phyloP scores from a whole-genome alignment of 1,140 invertebrate species.

The Drosophila obscura region DNA sequence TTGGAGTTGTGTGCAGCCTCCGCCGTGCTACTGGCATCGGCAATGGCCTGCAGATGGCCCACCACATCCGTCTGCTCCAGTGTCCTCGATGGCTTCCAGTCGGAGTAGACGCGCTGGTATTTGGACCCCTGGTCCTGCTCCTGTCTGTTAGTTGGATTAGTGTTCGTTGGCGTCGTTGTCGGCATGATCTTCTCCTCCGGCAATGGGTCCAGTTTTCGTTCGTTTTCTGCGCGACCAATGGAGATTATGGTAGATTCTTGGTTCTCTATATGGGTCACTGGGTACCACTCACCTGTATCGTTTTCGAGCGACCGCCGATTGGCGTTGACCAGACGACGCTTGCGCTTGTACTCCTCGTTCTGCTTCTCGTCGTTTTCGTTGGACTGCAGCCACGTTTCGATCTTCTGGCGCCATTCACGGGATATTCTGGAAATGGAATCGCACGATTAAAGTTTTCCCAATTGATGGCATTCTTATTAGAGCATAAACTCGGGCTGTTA shows the following conservation, averaged over 20 bases:
- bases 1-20: conserved; percentile 84
- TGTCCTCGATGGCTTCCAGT: conserved; percentile 91
- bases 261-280: too few relatives aligned
- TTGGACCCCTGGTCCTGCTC: conserved; percentile 32
- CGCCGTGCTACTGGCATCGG: conserved; percentile 83
- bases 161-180: conserved; percentile 74
- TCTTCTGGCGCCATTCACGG: conserved; percentile 93
- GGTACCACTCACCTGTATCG: conserved; percentile 91
- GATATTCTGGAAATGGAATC: conserved; percentile 66
- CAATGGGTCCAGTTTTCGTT: conserved; percentile 89
- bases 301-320: conserved; percentile 91
- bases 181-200: conserved; percentile 86
- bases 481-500: too few relatives aligned
- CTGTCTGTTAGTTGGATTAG: conserved; percentile 51
- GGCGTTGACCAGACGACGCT: conserved; percentile 86
- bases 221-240: conserved; percentile 86
- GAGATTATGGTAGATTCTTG: background rate
- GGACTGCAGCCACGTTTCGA: conserved; percentile 94
- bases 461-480: background rate
- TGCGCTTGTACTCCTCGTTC: conserved; percentile 87
- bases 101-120: conserved; percentile 88
- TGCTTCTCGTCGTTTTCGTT: conserved; percentile 93
- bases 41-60: conserved; percentile 92
- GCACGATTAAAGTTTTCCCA: background rate
- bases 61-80: conserved; percentile 93